Conservation (phyloP, 2,797 vertebrate species). For the Nyctalus aviator region DNA sequence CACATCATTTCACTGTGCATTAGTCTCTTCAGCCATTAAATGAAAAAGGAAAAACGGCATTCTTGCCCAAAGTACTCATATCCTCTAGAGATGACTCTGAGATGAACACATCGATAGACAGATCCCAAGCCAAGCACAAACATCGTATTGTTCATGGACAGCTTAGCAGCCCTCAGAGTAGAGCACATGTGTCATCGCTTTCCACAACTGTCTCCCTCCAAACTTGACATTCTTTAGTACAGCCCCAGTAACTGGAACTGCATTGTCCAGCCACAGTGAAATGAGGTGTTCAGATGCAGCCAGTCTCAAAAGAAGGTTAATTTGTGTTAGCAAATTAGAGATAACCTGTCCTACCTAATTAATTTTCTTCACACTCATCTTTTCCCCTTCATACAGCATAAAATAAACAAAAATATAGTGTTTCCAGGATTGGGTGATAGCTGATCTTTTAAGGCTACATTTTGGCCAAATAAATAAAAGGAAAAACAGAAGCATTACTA, state of each 20-base stretch:
- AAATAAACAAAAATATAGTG: constrained; percentile 79
- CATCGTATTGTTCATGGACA: constrained; percentile 67
- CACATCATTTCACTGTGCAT: constrained; percentile 66
- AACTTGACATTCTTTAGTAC: neutral
- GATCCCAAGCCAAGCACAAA: constrained; percentile 74
- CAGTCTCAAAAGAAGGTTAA: constrained; percentile 83
- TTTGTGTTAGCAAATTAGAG: constrained; percentile 83
- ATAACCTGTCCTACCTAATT: constrained; percentile 83
- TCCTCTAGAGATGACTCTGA: constrained; percentile 52
- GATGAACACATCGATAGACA: constrained; percentile 69
- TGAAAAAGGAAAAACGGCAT: constrained; percentile 59
- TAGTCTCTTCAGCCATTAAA: constrained; percentile 71
- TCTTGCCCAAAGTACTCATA: constrained; percentile 61
- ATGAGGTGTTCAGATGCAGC: constrained; percentile 69
- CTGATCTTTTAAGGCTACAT: constrained; percentile 70
- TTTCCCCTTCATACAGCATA: constrained; percentile 7
- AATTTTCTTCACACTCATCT: constrained; percentile 77
- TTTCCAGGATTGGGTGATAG: constrained; percentile 40
- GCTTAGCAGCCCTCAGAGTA: constrained; percentile 31
- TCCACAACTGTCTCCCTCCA: neutral
- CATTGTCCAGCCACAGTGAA: constrained; percentile 11
- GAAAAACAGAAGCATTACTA: constrained; percentile 40
- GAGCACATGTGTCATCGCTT: neutral
- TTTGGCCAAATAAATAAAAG: constrained; percentile 59
- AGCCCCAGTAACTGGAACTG: constrained; percentile 6